Conservation (phyloP, 2,113 vertebrate genomes). For the Ammodytes dubius region DNA sequence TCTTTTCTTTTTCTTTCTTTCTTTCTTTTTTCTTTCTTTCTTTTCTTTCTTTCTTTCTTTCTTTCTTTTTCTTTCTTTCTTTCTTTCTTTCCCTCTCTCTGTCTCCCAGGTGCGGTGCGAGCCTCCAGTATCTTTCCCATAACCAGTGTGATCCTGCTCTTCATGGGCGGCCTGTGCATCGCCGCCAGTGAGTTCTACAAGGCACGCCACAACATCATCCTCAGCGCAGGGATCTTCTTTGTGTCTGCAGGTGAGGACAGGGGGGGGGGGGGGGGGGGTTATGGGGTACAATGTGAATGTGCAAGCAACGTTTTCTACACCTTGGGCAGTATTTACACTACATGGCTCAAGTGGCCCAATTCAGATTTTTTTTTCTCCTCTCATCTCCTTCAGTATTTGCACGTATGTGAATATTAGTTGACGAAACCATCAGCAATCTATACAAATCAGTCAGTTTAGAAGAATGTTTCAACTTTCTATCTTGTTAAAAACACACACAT, state of each 20-base stretch:
- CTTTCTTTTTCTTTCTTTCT: background rate
- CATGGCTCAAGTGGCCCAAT: too few relatives aligned
- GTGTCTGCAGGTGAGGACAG: slow-evolving; percentile 93
- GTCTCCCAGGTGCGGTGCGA: slow-evolving; percentile 93
- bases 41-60: too few relatives aligned
- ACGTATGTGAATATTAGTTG: too few relatives aligned
- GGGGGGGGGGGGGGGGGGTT: background rate
- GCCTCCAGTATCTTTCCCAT: slow-evolving; percentile 99
- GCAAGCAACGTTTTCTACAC: background rate
- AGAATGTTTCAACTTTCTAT: too few relatives aligned
- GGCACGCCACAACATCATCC: slow-evolving; percentile 99
- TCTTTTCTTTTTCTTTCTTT: too few relatives aligned
- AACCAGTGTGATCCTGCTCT: slow-evolving; percentile 98
- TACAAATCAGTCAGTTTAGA: too few relatives aligned
- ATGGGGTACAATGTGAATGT: background rate
- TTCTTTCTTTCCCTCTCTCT: slow-evolving; percentile 42
- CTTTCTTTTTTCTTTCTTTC: background rate
- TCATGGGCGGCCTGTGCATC: slow-evolving; percentile 99
- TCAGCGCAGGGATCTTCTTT: slow-evolving; percentile 98
- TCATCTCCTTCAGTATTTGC: too few relatives aligned
- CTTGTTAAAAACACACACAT: too few relatives aligned
- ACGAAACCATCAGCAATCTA: too few relatives aligned
- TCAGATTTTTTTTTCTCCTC: too few relatives aligned
- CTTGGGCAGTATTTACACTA: too few relatives aligned
- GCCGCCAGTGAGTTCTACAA: slow-evolving; percentile 99